phyloP scores from a whole-genome alignment of 2,888 invertebrate genomes.

The Euclidia mi region DNA sequence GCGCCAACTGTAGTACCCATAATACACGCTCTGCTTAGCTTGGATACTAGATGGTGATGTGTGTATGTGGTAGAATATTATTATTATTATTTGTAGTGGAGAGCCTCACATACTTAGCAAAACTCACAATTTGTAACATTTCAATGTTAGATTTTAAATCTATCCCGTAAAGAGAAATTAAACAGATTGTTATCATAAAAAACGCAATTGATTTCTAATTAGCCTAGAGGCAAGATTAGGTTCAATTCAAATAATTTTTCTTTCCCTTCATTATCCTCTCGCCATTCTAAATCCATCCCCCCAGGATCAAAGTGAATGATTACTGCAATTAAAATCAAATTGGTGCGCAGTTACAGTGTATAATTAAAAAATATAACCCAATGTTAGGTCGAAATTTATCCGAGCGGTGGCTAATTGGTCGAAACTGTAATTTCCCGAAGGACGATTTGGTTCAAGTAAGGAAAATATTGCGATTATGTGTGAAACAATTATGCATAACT shows the following conservation, averaged over 20 bases:
- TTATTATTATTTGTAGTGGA: too few relatives aligned
- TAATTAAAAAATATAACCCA: constrained; percentile 81
- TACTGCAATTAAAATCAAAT: constrained; percentile 70
- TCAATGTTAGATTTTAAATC: too few relatives aligned
- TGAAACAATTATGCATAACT: too few relatives aligned
- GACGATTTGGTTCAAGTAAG: constrained; percentile 58
- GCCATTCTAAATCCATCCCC: constrained; percentile 32
- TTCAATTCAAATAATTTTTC: neutral
- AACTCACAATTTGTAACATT: too few relatives aligned
- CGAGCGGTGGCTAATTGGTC: constrained; percentile 80
- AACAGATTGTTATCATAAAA: too few relatives aligned
- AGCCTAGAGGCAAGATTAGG: neutral
- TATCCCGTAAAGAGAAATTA: too few relatives aligned
- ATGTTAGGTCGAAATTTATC: constrained; percentile 80
- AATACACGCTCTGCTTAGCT: too few relatives aligned
- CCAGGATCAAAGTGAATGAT: constrained; percentile 61
- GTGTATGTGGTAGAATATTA: too few relatives aligned
- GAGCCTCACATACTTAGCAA: too few relatives aligned
- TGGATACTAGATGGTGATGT: too few relatives aligned
- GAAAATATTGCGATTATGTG: neutral
- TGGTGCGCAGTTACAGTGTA: constrained; percentile 63
- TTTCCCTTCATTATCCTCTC: neutral
- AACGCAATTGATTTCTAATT: too few relatives aligned
- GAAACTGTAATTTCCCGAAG: constrained; percentile 86
- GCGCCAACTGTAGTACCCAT: too few relatives aligned